Evolutionary conservation across 1,140 invertebrate species (phyloP).

Genomic region (Agrypnia vestita): DNA sequence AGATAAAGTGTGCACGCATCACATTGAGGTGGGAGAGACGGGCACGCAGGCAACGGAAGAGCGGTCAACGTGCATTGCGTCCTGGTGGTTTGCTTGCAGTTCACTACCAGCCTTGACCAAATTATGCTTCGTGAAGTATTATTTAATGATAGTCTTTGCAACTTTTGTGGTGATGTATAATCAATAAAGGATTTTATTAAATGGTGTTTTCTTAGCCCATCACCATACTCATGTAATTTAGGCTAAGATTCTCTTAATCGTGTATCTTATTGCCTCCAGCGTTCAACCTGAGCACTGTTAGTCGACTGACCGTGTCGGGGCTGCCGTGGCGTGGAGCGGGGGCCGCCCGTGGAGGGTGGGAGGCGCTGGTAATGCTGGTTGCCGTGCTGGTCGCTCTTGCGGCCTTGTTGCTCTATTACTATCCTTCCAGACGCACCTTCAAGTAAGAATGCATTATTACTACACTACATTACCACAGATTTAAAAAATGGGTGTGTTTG

Average conservation of each 20-base stretch:
- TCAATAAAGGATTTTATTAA: neutral
- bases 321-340: slow-evolving; percentile 34
- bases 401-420: slow-evolving; percentile 40
- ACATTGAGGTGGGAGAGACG: too few species aligned
- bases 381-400: slow-evolving; percentile 26
- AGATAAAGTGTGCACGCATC: too few species aligned
- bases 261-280: neutral
- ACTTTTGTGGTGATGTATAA: neutral
- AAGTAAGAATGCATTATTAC: slow-evolving; percentile 21
- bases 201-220: neutral
- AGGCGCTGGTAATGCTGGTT: slow-evolving; percentile 35
- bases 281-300: neutral
- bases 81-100: too few species aligned
- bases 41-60: too few species aligned
- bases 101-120: too few species aligned
- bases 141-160: neutral
- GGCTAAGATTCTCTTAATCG: neutral
- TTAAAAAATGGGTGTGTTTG: too few species aligned
- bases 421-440: slow-evolving; percentile 41
- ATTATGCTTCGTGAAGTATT: slow-evolving; percentile 4
- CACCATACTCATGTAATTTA: neutral
- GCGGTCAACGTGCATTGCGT: too few species aligned
- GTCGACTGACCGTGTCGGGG: slow-evolving; percentile 11
- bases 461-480: too few species aligned
- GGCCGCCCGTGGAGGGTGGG: slow-evolving; percentile 40